Evolutionary conservation across 2,888 invertebrate genomes (phyloP).

Genomic region (Dicranocentrus wangi): DNA sequence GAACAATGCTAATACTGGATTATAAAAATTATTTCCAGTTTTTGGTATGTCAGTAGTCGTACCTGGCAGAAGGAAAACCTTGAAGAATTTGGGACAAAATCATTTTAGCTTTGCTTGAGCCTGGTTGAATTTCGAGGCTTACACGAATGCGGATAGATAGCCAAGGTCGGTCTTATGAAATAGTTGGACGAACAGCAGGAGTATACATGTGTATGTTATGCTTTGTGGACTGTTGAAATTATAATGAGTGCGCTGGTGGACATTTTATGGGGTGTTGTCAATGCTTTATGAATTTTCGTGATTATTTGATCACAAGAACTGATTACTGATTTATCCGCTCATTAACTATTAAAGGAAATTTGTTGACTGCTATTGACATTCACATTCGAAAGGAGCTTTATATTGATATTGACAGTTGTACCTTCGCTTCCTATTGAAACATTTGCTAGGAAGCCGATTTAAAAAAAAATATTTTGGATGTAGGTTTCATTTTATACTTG

Average conservation of each 20-base stretch:
- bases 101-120: not conserved
- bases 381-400: too few species aligned
- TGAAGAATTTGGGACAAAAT: slow-evolving; percentile 10
- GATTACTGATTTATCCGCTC: not conserved
- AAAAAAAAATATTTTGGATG: too few species aligned
- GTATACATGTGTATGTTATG: not conserved
- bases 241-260: slow-evolving; percentile 7
- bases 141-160: slow-evolving; percentile 14
- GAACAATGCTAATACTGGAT: too few species aligned
- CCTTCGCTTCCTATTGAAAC: too few species aligned
- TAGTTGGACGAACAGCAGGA: too few species aligned
- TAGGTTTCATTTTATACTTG: too few species aligned
- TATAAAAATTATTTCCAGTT: too few species aligned
- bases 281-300: not conserved
- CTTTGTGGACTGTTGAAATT: not conserved
- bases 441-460: too few species aligned
- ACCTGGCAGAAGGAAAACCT: not conserved
- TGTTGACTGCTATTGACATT: slow-evolving; percentile 5
- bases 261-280: not conserved
- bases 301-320: not conserved
- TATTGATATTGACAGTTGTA: too few species aligned
- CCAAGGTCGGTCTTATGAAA: slow-evolving; percentile 8
- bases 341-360: not conserved
- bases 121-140: not conserved
- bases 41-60: too few species aligned